Conservation (phyloP, 2,113 vertebrate genomes). For the Ptilorrhoa leucosticta region DNA sequence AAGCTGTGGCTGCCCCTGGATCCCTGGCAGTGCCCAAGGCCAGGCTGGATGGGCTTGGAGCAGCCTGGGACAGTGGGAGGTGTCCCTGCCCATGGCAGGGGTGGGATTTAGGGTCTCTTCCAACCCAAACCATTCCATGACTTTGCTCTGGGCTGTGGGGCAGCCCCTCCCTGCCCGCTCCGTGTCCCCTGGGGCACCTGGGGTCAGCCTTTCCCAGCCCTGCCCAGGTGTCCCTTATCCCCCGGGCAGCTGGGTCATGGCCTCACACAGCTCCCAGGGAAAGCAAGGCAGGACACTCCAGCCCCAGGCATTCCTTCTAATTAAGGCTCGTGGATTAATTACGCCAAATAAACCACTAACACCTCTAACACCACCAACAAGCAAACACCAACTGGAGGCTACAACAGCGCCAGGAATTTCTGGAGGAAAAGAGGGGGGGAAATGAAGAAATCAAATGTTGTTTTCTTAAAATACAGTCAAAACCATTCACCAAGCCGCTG, state of each 20-base stretch:
- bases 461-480: background rate
- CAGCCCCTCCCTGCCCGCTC: background rate
- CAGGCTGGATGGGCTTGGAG: background rate
- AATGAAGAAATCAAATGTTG: background rate
- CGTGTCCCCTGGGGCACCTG: rapidly evolving
- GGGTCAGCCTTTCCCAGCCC: rapidly evolving
- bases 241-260: rapidly evolving
- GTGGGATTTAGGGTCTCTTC: background rate
- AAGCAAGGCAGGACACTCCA: background rate
- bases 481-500: background rate
- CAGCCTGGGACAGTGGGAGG: background rate
- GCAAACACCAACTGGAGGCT: background rate
- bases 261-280: background rate
- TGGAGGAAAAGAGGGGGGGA: rapidly evolving
- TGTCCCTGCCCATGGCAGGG: background rate
- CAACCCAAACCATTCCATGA: background rate
- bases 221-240: rapidly evolving
- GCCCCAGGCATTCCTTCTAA: background rate
- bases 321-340: background rate
- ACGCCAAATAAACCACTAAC: background rate
- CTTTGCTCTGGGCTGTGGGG: background rate
- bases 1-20: background rate
- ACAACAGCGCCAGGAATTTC: background rate
- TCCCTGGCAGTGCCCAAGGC: background rate
- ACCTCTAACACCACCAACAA: background rate